Base-by-base conservation (phyloP, 1,140 invertebrate genomes). In the Diploscapter pachys region DNA sequence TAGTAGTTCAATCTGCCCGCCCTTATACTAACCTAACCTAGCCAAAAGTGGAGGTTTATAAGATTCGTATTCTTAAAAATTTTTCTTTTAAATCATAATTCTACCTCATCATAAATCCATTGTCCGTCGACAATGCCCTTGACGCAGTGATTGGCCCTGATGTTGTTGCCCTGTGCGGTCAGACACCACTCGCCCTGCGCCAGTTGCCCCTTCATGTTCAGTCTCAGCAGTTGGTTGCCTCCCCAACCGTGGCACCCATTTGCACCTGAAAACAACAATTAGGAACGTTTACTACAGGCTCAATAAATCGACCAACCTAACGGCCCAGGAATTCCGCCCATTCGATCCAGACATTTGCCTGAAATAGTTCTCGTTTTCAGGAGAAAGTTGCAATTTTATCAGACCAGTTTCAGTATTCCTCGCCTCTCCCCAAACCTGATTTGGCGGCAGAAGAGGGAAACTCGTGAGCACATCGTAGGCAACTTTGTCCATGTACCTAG, bases 181-280 rank as follows among this genome's bases (percentile, higher is more conserved):
- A 98, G 90, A 83, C 96, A 99, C 63, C 96, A 89, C 87, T 98
- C 96, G 50, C 96, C 96, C 48, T 95, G 91, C 52, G 93, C 93
- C 54, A 98, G 83, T 87, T 99, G 96, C 0, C 96, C 96, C 79
- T 93, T 92, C 8, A 91, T 90, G 88, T 98, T 99, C 9, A 98
- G 87, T 67, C 95, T 89, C 80, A 96, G 65, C 87, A 91, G 90
- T 88, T 92, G 96, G 89, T 96, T 98, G 84, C 93, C 96, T 79
- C 95, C 95, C 85, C 90, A 91, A 51, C 95, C 94, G 88, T 98
- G 95, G 85, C 96, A 98, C 66, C 91, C 89, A 48, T 89, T 90
- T 57, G 91, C 89, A 73, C 92, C 31, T 31, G 31, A 31, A 31
- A 31, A 31, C 31, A 31, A 31, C 31, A 31, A 31, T 31, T 31